phyloP scores from a whole-genome alignment of 2,888 invertebrate species.

The Nemotelus nigrinus region DNA sequence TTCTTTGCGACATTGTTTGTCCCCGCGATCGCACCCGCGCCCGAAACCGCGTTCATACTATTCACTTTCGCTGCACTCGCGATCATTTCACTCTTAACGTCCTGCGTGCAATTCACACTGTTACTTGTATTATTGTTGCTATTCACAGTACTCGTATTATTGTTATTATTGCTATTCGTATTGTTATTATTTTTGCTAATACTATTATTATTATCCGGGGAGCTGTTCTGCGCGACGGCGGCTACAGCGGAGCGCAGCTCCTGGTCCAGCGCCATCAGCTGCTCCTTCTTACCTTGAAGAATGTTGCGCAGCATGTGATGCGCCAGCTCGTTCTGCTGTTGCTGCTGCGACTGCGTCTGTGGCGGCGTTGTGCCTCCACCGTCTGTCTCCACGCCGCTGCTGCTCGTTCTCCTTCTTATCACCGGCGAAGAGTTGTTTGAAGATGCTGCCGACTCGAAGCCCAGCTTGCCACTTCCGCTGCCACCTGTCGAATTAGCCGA shows the following conservation, averaged over 20 bases:
- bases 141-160: constrained; percentile 61
- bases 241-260: constrained; percentile 70
- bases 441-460: constrained; percentile 50
- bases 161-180: constrained; percentile 56
- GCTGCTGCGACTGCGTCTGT: constrained; percentile 55
- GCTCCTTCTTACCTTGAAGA: constrained; percentile 86
- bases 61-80: constrained; percentile 49
- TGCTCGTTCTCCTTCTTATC: constrained; percentile 56
- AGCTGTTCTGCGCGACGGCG: constrained; percentile 61
- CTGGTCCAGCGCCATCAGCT: constrained; percentile 76
- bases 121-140: constrained; percentile 53
- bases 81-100: constrained; percentile 58
- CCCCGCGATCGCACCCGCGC: not conserved
- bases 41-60: constrained; percentile 46
- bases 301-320: constrained; percentile 92
- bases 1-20: not conserved
- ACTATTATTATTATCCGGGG: constrained; percentile 63
- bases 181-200: constrained; percentile 63
- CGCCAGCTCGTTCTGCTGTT: constrained; percentile 69
- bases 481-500: constrained; percentile 36
- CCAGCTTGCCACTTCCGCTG: constrained; percentile 45
- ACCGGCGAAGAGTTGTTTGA: constrained; percentile 52
- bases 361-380: constrained; percentile 62
- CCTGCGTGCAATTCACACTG: constrained; percentile 62
- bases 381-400: constrained; percentile 64